Evolutionary conservation across 2,888 invertebrate species (phyloP), one percentile per base, ranked within the genome.

Genomic region (Hyles lineata): DNA sequence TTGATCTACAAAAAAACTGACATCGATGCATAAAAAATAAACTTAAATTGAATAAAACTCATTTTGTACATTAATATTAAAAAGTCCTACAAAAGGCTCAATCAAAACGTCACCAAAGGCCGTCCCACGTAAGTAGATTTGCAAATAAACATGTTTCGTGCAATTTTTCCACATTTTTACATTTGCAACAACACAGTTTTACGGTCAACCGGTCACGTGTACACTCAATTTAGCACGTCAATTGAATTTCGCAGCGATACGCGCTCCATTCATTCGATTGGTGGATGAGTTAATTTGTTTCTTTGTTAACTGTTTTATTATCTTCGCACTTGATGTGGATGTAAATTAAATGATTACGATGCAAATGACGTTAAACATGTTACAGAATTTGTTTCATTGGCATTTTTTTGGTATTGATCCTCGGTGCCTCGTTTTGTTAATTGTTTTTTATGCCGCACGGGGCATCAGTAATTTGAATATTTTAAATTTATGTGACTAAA

Each of bases 201-300:
- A 77, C 77, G 72, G 74, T 74, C 77, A 76, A 72, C 71, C 76
- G 77, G 78, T 80, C 79, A 79, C 73, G 72, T 73, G 77, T 76
- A 72, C 76, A 73, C 72, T 76, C 77, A 78, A 79, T 78, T 78
- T 74, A 67, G 73, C 75, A 75, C 67, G 50, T 67, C 76, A 80
- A 82, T 82, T 78, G 78, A 81, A 82, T 83, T 80, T 78, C 76
- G 80, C 79, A 72, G 72, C 75, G 74, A 76, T 67, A 77, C 70
- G 23, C 60, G 70, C 52, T 70, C 25, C 69, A 69, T 69, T 70
- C 70, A 25, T 71, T 71, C 70, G 43, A 43, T 59, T 43, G 32
- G 70, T 50, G 59, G 50, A 67, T 23, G 67, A 67, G 67, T 67
- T 67, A 67, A 67, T 67, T 67, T 67, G 43, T 67, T 67, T 67